Evolutionary conservation across 2,888 invertebrate genomes (phyloP), one percentile per base, ranked within the genome.

Genomic region (Vesta saturnalis): DNA sequence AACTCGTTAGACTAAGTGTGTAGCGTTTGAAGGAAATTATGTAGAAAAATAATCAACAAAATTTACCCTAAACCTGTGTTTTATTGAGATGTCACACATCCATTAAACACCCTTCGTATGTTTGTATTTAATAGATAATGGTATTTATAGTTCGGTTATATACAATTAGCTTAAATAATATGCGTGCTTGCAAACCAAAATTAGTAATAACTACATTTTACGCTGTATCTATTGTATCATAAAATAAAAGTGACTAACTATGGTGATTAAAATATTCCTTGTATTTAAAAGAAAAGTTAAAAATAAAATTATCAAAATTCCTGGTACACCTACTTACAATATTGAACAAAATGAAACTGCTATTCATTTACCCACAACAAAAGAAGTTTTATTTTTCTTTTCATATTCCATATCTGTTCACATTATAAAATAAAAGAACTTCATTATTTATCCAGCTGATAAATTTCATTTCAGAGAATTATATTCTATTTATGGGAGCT

Each of bases 401-500:
- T 63, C 70, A 63, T 64, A 70, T 70, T 70, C 64, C 56, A 46
- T 64, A 67, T 65, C 66, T 70, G 60, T 59, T 70, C 67, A 23
- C 60, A 46, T 70, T 64, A 64, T 54, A 58, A 52, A 70, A 70
- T 60, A 64, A 67, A 67, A 64, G 63, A 63, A 58, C 60, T 70
- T 67, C 64, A 70, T 70, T 70, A 67, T 70, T 70, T 67, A 70
- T 64, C 64, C 67, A 67, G 35, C 61, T 64, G 70, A 70, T 67
- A 70, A 67, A 67, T 70, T 70, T 54, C 35, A 52, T 56, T 64
- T 64, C 30, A 15, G 16, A 46, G 49, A 64, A 68, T 64, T 64
- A 60, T 68, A n/a, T 68, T 64, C 39, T 22, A 49, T 14, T 18
- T 64, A 57, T 52, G 65, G 43, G 55, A 60, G 60, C 55, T 52